These are phyloP conservation scores for Deladenus siricidicola DNA, from an alignment of 2,888 invertebrate genomes.

Conservation along the genomic window DNA sequence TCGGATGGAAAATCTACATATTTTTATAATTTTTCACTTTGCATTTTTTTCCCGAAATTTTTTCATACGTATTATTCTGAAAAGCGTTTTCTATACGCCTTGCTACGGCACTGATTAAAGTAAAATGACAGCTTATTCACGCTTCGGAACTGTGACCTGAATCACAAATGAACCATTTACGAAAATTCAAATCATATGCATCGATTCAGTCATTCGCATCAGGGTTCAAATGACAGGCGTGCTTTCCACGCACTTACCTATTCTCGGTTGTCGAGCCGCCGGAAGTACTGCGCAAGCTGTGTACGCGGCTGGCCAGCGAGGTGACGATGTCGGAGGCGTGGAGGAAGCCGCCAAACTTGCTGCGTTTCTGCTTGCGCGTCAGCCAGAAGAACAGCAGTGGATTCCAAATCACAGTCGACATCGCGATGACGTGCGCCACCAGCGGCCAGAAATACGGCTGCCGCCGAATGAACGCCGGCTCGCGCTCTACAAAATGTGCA, in stretches of 20 bases:
- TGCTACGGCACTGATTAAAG: no score
- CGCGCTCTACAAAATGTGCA: constrained; percentile 31
- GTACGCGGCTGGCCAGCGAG: constrained; percentile 29
- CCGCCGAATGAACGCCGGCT: constrained; percentile 37
- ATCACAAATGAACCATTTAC: not conserved
- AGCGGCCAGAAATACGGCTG: constrained; percentile 50
- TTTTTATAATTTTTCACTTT: no score
- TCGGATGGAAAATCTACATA: no score
- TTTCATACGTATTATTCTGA: no score
- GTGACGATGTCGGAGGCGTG: constrained; percentile 46
- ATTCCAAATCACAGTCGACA: constrained; percentile 51
- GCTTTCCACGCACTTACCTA: not conserved
- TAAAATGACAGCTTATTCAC: no score
- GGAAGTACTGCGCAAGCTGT: constrained; percentile 27
- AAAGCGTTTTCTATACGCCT: no score
- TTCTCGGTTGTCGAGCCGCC: constrained; percentile 9
- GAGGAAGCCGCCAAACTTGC: constrained; percentile 43
- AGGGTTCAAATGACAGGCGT: no score
- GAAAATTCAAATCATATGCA: not conserved
- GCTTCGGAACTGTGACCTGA: no score
- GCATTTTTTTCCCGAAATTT: no score
- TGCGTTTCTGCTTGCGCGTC: constrained; percentile 51
- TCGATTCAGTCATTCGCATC: not conserved
- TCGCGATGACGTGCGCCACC: constrained; percentile 49
- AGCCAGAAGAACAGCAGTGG: constrained; percentile 53